These are phyloP conservation scores for Liposcelis brunnea DNA, from an alignment of 2,888 invertebrate species.

Conservation along the genomic window DNA sequence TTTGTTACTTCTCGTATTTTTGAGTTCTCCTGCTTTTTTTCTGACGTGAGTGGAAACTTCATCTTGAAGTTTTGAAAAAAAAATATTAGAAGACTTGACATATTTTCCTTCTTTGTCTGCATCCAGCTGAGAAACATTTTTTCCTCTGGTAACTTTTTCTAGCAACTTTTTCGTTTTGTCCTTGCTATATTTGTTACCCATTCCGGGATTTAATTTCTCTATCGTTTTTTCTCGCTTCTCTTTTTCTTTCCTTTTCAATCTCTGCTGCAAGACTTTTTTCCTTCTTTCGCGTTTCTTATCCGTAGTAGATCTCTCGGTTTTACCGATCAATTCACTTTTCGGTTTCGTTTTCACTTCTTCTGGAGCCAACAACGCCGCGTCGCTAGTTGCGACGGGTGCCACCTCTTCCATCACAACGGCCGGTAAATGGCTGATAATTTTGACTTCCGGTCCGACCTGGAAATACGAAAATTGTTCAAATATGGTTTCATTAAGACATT, in stretches of 20 bases:
- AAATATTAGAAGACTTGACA: constrained; percentile 59
- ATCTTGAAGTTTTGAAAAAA: constrained; percentile 75
- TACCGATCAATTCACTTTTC: constrained; percentile 41
- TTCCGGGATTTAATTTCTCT: constrained; percentile 34
- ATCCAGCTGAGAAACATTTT: constrained; percentile 29
- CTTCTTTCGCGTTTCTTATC: constrained; percentile 80
- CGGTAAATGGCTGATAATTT: constrained; percentile 78
- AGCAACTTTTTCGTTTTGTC: constrained; percentile 40
- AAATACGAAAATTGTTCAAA: constrained; percentile 16
- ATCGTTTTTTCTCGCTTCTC: constrained; percentile 31
- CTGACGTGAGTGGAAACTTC: constrained; percentile 39
- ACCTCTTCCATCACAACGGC: constrained; percentile 91
- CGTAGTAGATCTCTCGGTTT: constrained; percentile 63
- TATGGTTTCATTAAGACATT: neutral
- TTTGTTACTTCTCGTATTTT: too few relatives aligned
- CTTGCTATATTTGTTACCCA: constrained; percentile 35
- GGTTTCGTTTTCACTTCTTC: constrained; percentile 59
- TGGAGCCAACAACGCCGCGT: constrained; percentile 73
- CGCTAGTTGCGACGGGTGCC: constrained; percentile 73
- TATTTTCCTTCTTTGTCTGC: constrained; percentile 22
- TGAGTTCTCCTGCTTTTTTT: constrained; percentile 29
- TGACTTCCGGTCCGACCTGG: constrained; percentile 65
- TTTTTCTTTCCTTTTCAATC: constrained; percentile 27
- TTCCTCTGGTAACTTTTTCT: constrained; percentile 44
- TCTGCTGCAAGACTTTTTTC: constrained; percentile 66